A percentile compares a stretch with the other conserved stretches of the same genome.
Evolutionary conservation across 2,797 vertebrate species (phyloP).

Genomic region (Poecile montanus): DNA sequence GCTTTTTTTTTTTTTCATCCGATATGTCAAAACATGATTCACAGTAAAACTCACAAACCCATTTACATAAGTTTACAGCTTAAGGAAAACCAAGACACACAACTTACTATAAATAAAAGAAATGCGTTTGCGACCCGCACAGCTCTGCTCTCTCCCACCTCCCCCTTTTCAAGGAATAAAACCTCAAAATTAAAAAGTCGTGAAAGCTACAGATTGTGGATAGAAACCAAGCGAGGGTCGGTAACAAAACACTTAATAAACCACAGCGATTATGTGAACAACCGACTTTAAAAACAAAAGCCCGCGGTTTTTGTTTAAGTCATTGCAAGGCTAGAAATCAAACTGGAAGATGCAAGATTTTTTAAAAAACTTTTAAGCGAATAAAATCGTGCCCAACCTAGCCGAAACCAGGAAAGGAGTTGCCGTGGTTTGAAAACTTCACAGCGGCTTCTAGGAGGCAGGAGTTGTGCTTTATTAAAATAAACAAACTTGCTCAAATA

Average conservation of each 20-base stretch:
- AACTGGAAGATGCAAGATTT: slow-evolving; percentile 58
- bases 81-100: slow-evolving; percentile 63
- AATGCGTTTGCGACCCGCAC: slow-evolving; percentile 88
- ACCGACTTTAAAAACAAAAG: slow-evolving; percentile 62
- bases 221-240: slow-evolving; percentile 78
- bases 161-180: background rate
- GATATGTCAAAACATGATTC: slow-evolving; percentile 81
- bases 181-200: background rate
- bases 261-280: slow-evolving; percentile 81
- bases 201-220: slow-evolving; percentile 79
- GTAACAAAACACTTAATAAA: slow-evolving; percentile 79
- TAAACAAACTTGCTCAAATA: slow-evolving; percentile 36
- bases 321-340: slow-evolving; percentile 44
- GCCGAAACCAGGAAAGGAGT: slow-evolving; percentile 3
- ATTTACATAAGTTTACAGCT: slow-evolving; percentile 85
- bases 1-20: slow-evolving; percentile 68
- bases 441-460: slow-evolving; percentile 53
- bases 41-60: slow-evolving; percentile 85
- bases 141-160: slow-evolving; percentile 77
- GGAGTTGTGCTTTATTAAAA: slow-evolving; percentile 51
- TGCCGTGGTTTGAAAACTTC: slow-evolving; percentile 39
- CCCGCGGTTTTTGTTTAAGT: background rate
- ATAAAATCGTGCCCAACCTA: background rate
- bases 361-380: background rate
- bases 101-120: slow-evolving; percentile 91